Conservation (phyloP, 2,888 invertebrate species). For the Caenorhabditis parvicauda region DNA sequence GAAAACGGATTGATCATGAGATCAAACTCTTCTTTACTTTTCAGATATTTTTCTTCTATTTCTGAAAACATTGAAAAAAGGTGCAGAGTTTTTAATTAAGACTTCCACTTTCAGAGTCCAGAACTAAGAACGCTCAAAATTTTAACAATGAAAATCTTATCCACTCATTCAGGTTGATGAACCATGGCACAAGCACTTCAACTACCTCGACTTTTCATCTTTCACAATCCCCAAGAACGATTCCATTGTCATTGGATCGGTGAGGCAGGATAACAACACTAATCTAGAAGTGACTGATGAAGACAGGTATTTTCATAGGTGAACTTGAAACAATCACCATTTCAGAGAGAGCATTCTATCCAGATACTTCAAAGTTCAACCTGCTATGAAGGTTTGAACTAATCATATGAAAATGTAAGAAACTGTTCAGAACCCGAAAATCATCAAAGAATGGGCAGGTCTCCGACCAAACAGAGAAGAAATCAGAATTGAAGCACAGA, state of each 20-base stretch:
- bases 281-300: constrained; percentile 47
- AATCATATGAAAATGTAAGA: not conserved
- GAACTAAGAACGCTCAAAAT: not conserved
- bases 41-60: too few relatives aligned
- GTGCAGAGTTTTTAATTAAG: too few relatives aligned
- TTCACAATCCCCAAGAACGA: constrained; percentile 51
- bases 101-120: not conserved
- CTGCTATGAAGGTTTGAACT: constrained; percentile 38
- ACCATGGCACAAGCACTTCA: constrained; percentile 85
- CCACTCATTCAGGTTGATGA: constrained; percentile 71
- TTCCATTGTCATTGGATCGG: constrained; percentile 44
- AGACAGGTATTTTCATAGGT: constrained; percentile 63
- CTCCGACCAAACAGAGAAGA: constrained; percentile 41
- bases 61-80: too few relatives aligned
- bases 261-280: constrained; percentile 38
- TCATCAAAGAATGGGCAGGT: constrained; percentile 46
- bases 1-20: too few relatives aligned
- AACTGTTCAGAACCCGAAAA: constrained; percentile 35
- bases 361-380: constrained; percentile 43
- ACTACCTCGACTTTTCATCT: constrained; percentile 66
- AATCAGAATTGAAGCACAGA: constrained; percentile 32
- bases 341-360: constrained; percentile 43
- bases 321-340: too few relatives aligned
- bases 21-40: too few relatives aligned
- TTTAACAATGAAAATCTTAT: not conserved